These are phyloP conservation scores for Daboia siamensis DNA, from an alignment of 2,113 vertebrate genomes.

Conservation along the genomic window DNA sequence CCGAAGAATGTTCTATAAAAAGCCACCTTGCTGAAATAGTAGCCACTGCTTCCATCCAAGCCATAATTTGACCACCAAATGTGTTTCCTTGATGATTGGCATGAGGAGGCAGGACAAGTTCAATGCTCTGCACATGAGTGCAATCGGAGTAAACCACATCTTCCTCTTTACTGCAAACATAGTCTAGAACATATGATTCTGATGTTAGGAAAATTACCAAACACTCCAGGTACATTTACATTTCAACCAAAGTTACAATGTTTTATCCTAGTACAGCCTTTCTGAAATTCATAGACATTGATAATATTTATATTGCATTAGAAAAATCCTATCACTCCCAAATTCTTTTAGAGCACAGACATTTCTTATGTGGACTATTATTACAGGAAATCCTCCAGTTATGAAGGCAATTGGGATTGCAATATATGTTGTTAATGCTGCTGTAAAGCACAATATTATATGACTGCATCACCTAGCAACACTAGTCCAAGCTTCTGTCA, in stretches of 20 bases:
- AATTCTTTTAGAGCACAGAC: background rate
- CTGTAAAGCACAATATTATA: background rate
- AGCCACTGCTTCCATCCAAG: slow-evolving; percentile 79
- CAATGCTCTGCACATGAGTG: slow-evolving; percentile 74
- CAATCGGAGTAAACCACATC: slow-evolving; percentile 49
- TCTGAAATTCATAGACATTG: background rate
- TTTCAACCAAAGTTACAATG: accelerated
- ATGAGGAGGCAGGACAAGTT: slow-evolving; percentile 78
- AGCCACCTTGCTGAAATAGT: slow-evolving; percentile 78
- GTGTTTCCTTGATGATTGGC: slow-evolving; percentile 82
- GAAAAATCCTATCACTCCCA: background rate
- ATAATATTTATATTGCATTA: background rate
- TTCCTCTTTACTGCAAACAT: slow-evolving; percentile 44
- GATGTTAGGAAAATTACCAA: background rate
- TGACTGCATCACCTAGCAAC: background rate
- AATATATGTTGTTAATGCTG: background rate
- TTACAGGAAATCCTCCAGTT: background rate
- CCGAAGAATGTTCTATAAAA: background rate
- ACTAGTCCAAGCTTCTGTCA: background rate
- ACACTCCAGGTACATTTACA: background rate
- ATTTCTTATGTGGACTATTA: background rate
- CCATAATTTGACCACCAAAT: slow-evolving; percentile 82
- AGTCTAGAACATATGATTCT: slow-evolving; percentile 51
- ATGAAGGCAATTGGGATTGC: background rate
- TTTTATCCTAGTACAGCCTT: background rate